Percentiles rank a stretch among this genome's conserved stretches.
Evolutionary conservation across 2,113 vertebrate genomes (phyloP).

Genomic region (Oncorhynchus masou): DNA sequence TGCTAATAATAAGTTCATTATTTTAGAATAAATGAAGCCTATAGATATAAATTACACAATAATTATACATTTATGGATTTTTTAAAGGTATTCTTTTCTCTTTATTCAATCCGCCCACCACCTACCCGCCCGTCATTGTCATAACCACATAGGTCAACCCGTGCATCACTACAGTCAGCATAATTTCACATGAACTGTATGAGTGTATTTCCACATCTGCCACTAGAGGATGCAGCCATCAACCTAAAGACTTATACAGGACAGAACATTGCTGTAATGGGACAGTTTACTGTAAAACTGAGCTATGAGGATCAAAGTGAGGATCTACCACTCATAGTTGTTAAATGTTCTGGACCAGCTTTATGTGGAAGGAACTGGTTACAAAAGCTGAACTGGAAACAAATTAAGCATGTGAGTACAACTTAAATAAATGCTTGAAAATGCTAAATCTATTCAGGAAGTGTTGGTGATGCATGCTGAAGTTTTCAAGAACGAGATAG

Average conservation of each 20-base stretch:
- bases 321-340: neutral
- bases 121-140: no score
- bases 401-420: slow-evolving; percentile 9
- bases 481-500: slow-evolving; percentile 1
- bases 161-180: neutral
- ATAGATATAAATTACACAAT: no score
- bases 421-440: neutral
- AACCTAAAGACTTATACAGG: slow-evolving; percentile 22
- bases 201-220: slow-evolving; percentile 8
- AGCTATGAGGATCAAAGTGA: neutral
- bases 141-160: no score
- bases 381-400: neutral
- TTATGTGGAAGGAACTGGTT: slow-evolving; percentile 25
- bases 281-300: neutral
- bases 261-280: slow-evolving; percentile 12
- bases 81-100: no score
- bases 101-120: no score
- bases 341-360: slow-evolving; percentile 8
- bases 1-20: no score
- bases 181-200: slow-evolving; percentile 10
- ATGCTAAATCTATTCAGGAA: slow-evolving; percentile 1
- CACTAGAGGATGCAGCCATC: neutral
- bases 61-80: no score
- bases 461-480: slow-evolving; percentile 13
- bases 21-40: no score